These are phyloP conservation scores for Pantherophis vulpinus DNA, from an alignment of 2,797 vertebrate species.

Conservation along the genomic window DNA sequence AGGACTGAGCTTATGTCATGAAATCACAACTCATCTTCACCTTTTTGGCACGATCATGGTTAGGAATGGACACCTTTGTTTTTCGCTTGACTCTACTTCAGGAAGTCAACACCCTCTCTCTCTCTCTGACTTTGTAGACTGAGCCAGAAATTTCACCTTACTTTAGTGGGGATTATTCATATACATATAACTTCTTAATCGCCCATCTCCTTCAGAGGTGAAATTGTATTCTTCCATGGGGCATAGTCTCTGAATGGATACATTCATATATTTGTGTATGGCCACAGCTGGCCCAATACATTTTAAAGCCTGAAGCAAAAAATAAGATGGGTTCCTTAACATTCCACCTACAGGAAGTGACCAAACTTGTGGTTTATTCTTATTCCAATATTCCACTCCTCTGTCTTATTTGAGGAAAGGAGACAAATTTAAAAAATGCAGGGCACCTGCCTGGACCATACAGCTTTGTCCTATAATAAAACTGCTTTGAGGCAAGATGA, in stretches of 20 bases:
- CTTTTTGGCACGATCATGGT: background rate
- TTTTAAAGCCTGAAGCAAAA: background rate
- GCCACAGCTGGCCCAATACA: background rate
- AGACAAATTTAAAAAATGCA: background rate
- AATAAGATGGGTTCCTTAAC: background rate
- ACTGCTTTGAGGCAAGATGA: background rate
- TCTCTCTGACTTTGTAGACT: background rate
- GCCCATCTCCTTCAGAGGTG: too few species aligned
- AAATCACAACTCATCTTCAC: background rate
- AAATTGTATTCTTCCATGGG: background rate
- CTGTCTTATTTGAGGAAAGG: background rate
- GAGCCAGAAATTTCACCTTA: background rate
- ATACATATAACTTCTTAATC: too few species aligned
- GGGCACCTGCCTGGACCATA: background rate
- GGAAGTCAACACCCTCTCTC: slow-evolving; percentile 4
- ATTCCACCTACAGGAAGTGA: background rate
- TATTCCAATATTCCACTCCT: background rate
- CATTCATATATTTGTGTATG: background rate
- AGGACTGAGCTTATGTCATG: background rate
- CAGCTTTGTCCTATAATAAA: background rate
- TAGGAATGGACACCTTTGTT: background rate
- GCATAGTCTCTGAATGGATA: background rate
- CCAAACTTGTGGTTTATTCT: background rate
- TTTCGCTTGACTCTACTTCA: slow-evolving; percentile 17
- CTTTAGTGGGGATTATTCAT: background rate